Base-by-base conservation (phyloP, 2,888 invertebrate genomes). In the Aporophyla lueneburgensis region DNA sequence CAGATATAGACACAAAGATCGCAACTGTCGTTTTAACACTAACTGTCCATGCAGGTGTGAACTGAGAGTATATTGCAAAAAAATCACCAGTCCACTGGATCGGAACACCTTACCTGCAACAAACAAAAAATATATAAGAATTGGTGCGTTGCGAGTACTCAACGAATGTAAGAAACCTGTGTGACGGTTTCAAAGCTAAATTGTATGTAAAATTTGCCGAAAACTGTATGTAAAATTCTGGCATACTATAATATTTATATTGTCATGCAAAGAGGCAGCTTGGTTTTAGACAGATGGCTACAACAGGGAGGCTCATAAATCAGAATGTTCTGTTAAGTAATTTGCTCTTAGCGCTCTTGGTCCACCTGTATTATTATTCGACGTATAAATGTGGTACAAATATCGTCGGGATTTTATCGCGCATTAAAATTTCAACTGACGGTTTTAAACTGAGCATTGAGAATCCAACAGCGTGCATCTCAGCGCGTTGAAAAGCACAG, bases 71-170 rank as follows among this genome's bases (percentile, higher is more conserved):
- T 74, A 76, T 78, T 85, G 82, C 82, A 88, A 89, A 89, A n/a
- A 87, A 89, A 80, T 83, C 75, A 72, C 78, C 72, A 63, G 76
- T 70, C 82, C 85, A 84, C 65, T 83, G 84, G 78, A 66, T 75
- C 80, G 87, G 86, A 89, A 87, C 87, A 71, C 81, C 85, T 91
- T 92, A 92, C 92, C 92, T 92, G 92, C 56, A 91, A 91, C 87
- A 83, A 89, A 82, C 62, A 87, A 87, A 86, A 87, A 83, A 73
- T 66, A 62, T 49, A 74, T 81, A 61, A 74, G 75, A 85, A 86
- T 68, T 71, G 69, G 80, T 83, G 86, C 86, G 71, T 78, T 67
- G 66, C 63, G 33, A 74, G 61, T 72, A 66, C 65, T 66, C 59
- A 80, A 74, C 59, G 33, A 74, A 86, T 66, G 65, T 67, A 71